These are phyloP conservation scores for Ranitomeya imitator DNA, from an alignment of 2,113 vertebrate genomes.

Conservation along the genomic window DNA sequence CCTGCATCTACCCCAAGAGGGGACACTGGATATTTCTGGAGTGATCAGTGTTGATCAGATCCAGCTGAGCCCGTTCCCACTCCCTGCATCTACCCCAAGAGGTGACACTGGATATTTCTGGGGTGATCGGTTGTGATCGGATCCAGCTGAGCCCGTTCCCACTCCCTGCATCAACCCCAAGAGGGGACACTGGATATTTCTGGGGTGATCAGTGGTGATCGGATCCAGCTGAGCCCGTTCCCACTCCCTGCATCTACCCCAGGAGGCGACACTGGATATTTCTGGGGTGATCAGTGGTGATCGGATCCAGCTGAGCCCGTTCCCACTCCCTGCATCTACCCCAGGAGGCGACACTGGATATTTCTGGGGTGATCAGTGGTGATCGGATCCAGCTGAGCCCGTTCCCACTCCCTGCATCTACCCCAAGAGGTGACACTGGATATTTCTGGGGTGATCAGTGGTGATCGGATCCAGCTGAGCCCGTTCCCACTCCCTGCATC, in stretches of 20 bases:
- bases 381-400: conserved; percentile 25
- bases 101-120: background rate
- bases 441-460: background rate
- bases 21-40: background rate
- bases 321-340: conserved; percentile 27
- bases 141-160: conserved; percentile 8
- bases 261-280: background rate
- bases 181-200: background rate
- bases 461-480: conserved; percentile 17
- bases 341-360: background rate
- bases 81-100: conserved; percentile 26
- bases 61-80: conserved; percentile 9
- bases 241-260: conserved; percentile 31
- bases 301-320: conserved; percentile 21
- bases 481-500: conserved; percentile 13
- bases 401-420: conserved; percentile 23
- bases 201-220: background rate
- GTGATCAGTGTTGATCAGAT: background rate
- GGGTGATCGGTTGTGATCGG: background rate
- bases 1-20: conserved; percentile 13
- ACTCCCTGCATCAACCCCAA: conserved; percentile 32
- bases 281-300: background rate
- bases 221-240: conserved; percentile 15
- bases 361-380: background rate
- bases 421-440: background rate